Conservation (phyloP, 2,888 invertebrate genomes). For the Macrophya alboannulata region DNA sequence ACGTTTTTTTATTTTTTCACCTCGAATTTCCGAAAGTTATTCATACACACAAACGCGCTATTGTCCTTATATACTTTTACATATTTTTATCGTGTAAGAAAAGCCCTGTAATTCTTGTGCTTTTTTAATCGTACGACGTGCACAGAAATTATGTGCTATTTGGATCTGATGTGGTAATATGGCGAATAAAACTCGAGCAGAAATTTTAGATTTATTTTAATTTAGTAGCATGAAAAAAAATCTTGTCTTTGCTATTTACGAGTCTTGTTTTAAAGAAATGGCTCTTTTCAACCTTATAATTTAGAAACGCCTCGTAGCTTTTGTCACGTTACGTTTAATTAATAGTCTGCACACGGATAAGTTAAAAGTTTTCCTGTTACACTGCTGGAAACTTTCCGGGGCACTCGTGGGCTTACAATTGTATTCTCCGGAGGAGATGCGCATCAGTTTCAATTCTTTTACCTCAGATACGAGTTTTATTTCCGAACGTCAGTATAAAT, state of each 20-base stretch:
- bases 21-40: not conserved
- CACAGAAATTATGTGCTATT: not conserved
- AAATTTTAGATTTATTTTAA: conserved; percentile 29
- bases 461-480: not conserved
- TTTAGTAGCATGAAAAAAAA: not conserved
- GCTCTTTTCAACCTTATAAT: conserved; percentile 37
- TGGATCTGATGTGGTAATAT: conserved; percentile 2
- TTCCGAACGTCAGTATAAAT: conserved; percentile 16
- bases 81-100: not conserved
- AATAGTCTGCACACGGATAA: conserved; percentile 41
- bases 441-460: conserved; percentile 43
- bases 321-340: conserved; percentile 45
- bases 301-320: conserved; percentile 24
- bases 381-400: conserved; percentile 34
- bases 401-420: conserved; percentile 26
- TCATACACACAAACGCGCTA: not conserved
- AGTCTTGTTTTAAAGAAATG: conserved; percentile 37
- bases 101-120: not conserved
- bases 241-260: conserved; percentile 20
- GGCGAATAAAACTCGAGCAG: not conserved
- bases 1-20: not conserved
- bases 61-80: not conserved
- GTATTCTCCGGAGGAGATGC: conserved; percentile 31
- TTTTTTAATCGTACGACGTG: not conserved
- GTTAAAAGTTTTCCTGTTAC: conserved; percentile 44